Percentiles rank a stretch among this genome's conserved stretches.
These are phyloP conservation scores for Lasiommata megera DNA, from an alignment of 2,888 invertebrate species.

Conservation along the genomic window DNA sequence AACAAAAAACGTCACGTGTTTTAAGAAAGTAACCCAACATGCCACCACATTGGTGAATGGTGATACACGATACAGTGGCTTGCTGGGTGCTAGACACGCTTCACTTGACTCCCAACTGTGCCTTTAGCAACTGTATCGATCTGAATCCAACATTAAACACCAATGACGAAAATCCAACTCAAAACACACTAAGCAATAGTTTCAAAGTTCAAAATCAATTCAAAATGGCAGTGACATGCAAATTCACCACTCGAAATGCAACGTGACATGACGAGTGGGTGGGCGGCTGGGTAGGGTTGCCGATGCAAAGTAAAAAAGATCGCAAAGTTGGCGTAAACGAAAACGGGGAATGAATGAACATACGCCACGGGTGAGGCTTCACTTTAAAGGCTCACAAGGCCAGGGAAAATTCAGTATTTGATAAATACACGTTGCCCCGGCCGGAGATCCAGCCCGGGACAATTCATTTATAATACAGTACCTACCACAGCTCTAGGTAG, in stretches of 20 bases:
- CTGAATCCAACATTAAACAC: slow-evolving; percentile 5
- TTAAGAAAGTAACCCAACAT: slow-evolving; percentile 5
- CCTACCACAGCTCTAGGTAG: no score
- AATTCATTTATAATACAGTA: no score
- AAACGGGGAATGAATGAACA: no score
- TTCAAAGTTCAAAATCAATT: slow-evolving; percentile 26
- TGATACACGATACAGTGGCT: neutral
- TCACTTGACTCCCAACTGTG: slow-evolving; percentile 9
- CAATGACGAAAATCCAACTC: slow-evolving; percentile 19
- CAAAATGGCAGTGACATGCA: slow-evolving; percentile 47
- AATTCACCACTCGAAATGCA: slow-evolving; percentile 74
- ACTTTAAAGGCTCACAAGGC: no score
- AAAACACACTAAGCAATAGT: slow-evolving; percentile 23
- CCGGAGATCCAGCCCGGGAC: no score
- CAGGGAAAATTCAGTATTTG: no score
- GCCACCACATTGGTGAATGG: neutral
- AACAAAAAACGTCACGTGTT: neutral
- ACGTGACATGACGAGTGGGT: slow-evolving; percentile 69
- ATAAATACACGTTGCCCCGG: no score
- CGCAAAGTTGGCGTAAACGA: no score
- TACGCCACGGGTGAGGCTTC: no score
- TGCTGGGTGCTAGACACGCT: neutral
- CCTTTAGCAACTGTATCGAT: slow-evolving; percentile 10
- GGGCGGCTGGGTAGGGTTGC: slow-evolving; percentile 38
- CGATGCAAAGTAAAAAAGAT: no score